Base-by-base conservation (phyloP, 1,140 invertebrate genomes). In the Pachypeltis micranthus region DNA sequence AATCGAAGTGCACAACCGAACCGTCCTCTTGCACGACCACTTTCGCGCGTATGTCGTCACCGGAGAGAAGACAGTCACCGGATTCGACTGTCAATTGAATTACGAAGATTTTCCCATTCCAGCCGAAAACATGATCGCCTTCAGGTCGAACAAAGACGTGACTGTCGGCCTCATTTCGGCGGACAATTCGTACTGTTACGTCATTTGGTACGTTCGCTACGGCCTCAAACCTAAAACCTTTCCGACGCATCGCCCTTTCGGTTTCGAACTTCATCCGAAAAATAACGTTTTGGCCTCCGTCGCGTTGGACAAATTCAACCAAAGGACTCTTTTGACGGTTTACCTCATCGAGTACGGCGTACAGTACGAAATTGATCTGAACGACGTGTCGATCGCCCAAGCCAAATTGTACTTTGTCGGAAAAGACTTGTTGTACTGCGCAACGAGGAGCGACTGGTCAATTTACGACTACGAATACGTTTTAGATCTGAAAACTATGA, bases 341-440 rank as follows among this genome's bases (percentile, higher is more conserved):
- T 31, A 59, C 16, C 26, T 29, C 29, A 29, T 59, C 26, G 57
- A 59, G 26, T 59, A 59, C 29, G 57, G 57, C 1, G 29, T 59
- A 19, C 26, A 59, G 24, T 59, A 59, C 57, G 57, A 59, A 23
- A 59, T 59, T n/a, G 57, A 59, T 25, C 29, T 59, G 2, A 23
- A 59, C 57, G 57, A 59, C n/a, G 31, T n/a, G 14, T 59, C 57
- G 1, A 59, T 59, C 24, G 57, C 57, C 3, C 57, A 59, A 23
- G 57, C 57, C 57, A 59, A 59, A 59, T 28, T 59, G n/a, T 59
- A 29, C 29, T 59, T 59, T 25, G 29, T 59, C 1, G 57, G 57
- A 1, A 27, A 31, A 4, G 57, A 59, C 26, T 28, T 59, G n/a
- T 28, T 59, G 12, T 59, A 31, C 57, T n/a, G 26, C 57, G 57